Evolutionary conservation across 2,888 invertebrate species (phyloP).

Genomic region (Elysia crispata): DNA sequence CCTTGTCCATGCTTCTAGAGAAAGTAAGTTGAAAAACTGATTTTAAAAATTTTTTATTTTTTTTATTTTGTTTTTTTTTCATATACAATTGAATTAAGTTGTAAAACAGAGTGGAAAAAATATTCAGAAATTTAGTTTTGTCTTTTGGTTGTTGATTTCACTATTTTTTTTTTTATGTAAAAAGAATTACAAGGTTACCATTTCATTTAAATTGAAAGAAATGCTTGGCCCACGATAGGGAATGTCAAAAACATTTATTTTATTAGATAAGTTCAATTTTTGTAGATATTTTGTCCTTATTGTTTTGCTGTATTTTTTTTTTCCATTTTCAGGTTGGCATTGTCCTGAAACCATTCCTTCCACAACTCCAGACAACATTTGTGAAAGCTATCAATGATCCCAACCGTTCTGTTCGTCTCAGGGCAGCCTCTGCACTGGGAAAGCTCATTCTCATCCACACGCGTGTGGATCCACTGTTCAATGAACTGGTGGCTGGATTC

Average conservation of each 20-base stretch:
- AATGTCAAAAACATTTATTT: not conserved
- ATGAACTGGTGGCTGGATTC: slow-evolving; percentile 91
- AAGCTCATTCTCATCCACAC: slow-evolving; percentile 94
- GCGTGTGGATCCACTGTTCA: slow-evolving; percentile 95
- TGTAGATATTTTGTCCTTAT: not conserved
- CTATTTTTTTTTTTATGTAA: not conserved
- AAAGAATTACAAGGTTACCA: too few species aligned
- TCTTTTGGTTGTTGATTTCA: not conserved
- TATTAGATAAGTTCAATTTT: not conserved
- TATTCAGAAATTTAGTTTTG: not conserved
- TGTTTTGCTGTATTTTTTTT: not conserved
- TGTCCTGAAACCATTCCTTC: slow-evolving; percentile 97
- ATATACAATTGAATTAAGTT: too few species aligned
- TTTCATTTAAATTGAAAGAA: too few species aligned
- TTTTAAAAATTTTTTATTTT: too few species aligned
- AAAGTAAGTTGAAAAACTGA: slow-evolving; percentile 82
- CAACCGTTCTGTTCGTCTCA: slow-evolving; percentile 90
- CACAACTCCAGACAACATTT: slow-evolving; percentile 98
- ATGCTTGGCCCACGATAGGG: too few species aligned
- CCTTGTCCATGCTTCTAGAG: slow-evolving; percentile 91
- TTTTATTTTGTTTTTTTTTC: too few species aligned
- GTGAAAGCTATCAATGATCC: slow-evolving; percentile 95
- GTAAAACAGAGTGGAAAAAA: not conserved
- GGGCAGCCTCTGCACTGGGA: slow-evolving; percentile 89
- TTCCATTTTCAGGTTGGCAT: slow-evolving; percentile 85